Evolutionary conservation across 2,113 vertebrate genomes (phyloP), one percentile per base, ranked within the genome.

Genomic region (Vicugna pacos): DNA sequence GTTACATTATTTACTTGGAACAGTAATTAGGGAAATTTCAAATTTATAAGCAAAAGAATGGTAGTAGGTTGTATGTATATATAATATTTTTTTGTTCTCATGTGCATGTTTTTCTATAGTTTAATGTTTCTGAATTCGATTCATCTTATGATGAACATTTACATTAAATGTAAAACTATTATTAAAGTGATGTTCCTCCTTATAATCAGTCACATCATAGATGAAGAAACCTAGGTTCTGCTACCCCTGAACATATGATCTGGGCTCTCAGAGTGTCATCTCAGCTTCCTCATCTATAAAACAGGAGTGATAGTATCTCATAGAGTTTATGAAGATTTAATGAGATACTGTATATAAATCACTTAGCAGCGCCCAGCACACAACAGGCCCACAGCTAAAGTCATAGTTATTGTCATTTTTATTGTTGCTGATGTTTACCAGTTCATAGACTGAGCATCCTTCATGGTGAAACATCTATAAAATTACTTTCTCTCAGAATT

Each of bases 41-140:
- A 79, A 48, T 26, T 73, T 73, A 42, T 64, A 95, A 77, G 28
- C 48, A 65, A 93, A 30, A 93, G 52, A 83, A 60, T 95, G n/a
- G 1, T 67, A 79, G 56, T 30, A 52, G 4, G 6, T 54, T 64
- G 38, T 46, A 48, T n/a, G 30, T 11, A n/a, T 82, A 35, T 72
- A 76, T 0, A 54, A 14, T 83, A 72, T 30, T 94, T 91, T 88
- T 20, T 85, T 50, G 28, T 80, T 87, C 73, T 70, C 77, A 88
- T 5, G 38, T 62, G 11, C 15, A 42, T 76, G 8, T 32, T 83
- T 85, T 92, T 48, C 26, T 13, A 86, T 42, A 75, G n/a, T 88
- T 89, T 65, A 56, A 22, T 77, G 65, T 94, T 90, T 92, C 46
- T 90, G 35, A 90, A 83, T 90, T 97, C 8, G 24, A 76, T 60